Conservation (phyloP, 2,888 invertebrate genomes). For the Notodonta dromedarius region DNA sequence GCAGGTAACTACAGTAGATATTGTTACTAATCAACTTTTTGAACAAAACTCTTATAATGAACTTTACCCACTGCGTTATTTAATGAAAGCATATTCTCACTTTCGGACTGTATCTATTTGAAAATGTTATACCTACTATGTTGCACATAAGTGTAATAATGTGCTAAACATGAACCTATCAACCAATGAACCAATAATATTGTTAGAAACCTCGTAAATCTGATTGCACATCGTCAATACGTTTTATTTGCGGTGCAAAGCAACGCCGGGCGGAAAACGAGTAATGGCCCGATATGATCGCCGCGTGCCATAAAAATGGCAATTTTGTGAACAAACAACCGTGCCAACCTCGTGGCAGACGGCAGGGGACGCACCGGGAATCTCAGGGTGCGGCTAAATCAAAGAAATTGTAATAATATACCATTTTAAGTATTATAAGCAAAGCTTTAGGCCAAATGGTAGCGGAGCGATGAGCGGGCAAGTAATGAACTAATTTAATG, state of each 20-base stretch:
- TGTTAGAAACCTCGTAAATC: constrained; percentile 6
- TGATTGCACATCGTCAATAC: constrained; percentile 22
- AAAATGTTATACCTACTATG: too few species aligned
- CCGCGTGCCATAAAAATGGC: constrained; percentile 64
- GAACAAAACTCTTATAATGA: too few species aligned
- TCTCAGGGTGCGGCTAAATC: constrained; percentile 23
- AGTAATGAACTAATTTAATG: background rate
- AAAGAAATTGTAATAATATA: too few species aligned
- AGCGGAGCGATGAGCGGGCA: background rate
- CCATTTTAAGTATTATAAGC: too few species aligned
- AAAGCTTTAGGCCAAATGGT: too few species aligned
- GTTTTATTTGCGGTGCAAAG: constrained; percentile 36
- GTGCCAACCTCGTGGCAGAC: constrained; percentile 47
- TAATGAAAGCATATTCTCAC: too few species aligned
- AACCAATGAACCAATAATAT: background rate
- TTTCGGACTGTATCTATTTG: too few species aligned
- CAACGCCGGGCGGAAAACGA: constrained; percentile 39
- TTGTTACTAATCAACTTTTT: too few species aligned
- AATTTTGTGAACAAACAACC: constrained; percentile 65
- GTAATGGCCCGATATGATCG: constrained; percentile 55
- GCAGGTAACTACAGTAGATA: too few species aligned
- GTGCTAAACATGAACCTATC: background rate
- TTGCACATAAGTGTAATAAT: too few species aligned
- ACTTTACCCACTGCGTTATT: too few species aligned
- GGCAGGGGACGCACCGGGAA: constrained; percentile 55